Evolutionary conservation across 2,888 invertebrate species (phyloP).

Genomic region (Boloria euphrosyne): DNA sequence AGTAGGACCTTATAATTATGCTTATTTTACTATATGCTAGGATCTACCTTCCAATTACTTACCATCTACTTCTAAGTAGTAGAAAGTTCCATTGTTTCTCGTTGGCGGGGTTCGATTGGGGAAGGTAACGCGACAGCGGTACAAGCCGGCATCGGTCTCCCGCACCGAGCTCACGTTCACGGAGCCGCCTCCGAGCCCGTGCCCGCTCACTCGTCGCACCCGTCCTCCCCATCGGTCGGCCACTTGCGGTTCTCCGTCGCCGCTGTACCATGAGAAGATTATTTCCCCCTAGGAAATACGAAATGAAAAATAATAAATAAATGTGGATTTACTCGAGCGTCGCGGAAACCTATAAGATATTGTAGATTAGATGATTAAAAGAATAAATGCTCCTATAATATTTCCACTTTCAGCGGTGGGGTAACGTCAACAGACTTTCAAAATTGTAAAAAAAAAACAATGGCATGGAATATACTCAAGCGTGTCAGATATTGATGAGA

Average conservation of each 20-base stretch:
- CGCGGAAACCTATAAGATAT: too few relatives aligned
- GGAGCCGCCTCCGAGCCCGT: constrained; percentile 84
- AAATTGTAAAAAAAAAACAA: too few relatives aligned
- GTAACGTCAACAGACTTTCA: too few relatives aligned
- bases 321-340: too few relatives aligned
- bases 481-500: too few relatives aligned
- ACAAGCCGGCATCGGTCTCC: constrained; percentile 95
- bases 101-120: constrained; percentile 93
- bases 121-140: constrained; percentile 94
- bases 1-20: too few relatives aligned
- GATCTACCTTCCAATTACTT: constrained; percentile 42
- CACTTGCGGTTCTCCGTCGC: constrained; percentile 86
- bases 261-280: constrained; percentile 92
- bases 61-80: constrained; percentile 94
- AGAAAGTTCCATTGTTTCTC: constrained; percentile 94
- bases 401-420: too few relatives aligned
- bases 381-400: too few relatives aligned
- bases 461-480: too few relatives aligned
- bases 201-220: constrained; percentile 83
- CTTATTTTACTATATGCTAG: too few relatives aligned
- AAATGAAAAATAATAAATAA: too few relatives aligned
- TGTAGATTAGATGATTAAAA: too few relatives aligned
- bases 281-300: constrained; percentile 84
- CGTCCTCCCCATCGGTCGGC: constrained; percentile 90
- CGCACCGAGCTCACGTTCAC: constrained; percentile 93